A percentile compares a stretch with the other conserved stretches of the same genome.
These are phyloP conservation scores for Triplophysa rosa DNA, from an alignment of 2,113 vertebrate species.

Conservation along the genomic window DNA sequence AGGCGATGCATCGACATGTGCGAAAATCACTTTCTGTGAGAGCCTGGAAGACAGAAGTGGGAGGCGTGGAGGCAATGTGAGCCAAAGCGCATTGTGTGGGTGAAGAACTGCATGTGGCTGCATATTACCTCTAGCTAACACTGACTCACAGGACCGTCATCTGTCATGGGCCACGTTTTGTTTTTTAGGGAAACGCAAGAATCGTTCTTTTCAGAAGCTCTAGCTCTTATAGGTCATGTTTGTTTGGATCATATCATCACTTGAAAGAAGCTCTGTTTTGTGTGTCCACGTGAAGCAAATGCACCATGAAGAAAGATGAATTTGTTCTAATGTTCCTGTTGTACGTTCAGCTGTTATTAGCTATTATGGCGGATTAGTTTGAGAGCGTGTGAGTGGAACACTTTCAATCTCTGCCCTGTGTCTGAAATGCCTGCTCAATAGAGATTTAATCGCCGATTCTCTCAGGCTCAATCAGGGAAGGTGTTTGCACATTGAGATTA, in stretches of 20 bases:
- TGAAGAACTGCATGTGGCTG: conserved; percentile 5
- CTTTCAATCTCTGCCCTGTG: neutral
- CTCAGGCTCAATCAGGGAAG: conserved; percentile 10
- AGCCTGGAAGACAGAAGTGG: conserved; percentile 16
- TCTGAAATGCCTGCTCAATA: neutral
- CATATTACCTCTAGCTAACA: conserved; percentile 26
- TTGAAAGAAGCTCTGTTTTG: conserved; percentile 47
- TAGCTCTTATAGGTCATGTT: conserved; percentile 31
- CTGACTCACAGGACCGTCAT: conserved; percentile 23
- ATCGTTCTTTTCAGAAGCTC: conserved; percentile 39
- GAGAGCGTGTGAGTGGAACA: neutral
- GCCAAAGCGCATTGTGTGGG: conserved; percentile 9
- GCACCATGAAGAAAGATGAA: conserved; percentile 33
- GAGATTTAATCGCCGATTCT: conserved; percentile 9
- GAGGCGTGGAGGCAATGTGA: conserved; percentile 19
- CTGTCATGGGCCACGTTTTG: conserved; percentile 29
- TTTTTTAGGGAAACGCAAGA: neutral
- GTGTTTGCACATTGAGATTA: conserved; percentile 47
- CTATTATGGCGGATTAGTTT: conserved; percentile 32
- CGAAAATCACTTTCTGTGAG: neutral
- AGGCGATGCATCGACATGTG: conserved; percentile 10
- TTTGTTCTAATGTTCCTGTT: neutral
- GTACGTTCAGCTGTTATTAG: conserved; percentile 3
- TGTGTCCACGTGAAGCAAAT: conserved; percentile 26
- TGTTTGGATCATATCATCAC: neutral